Percentiles rank a stretch among this genome's conserved stretches.
Evolutionary conservation across 1,140 invertebrate species (phyloP).

Genomic region (Magallana gigas): DNA sequence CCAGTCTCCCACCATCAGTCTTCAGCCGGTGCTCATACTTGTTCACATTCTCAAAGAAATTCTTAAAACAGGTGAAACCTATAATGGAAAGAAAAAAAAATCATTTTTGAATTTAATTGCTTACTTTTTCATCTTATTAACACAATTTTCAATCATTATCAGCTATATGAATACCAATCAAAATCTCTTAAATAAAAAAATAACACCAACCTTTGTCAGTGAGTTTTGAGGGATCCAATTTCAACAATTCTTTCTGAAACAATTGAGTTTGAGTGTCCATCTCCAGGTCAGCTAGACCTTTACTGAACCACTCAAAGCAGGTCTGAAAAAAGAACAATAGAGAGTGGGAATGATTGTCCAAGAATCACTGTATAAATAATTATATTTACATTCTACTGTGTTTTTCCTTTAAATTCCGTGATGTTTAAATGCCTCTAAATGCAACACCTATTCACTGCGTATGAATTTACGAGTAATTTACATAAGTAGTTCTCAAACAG

Average conservation of each 20-base stretch:
- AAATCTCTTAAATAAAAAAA: no score
- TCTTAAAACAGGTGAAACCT: slow-evolving; percentile 81
- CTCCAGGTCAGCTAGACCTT: slow-evolving; percentile 81
- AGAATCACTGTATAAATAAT: not conserved
- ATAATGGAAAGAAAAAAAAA: slow-evolving; percentile 29
- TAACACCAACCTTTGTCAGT: slow-evolving; percentile 74
- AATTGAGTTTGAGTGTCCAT: slow-evolving; percentile 80
- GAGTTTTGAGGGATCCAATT: slow-evolving; percentile 79
- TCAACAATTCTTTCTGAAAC: slow-evolving; percentile 81
- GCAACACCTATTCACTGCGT: no score
- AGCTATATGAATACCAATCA: no score
- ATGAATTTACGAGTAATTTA: no score
- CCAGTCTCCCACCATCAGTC: slow-evolving; percentile 64
- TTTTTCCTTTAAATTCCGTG: no score
- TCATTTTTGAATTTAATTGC: no score
- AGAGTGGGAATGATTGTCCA: not conserved
- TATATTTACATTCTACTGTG: no score
- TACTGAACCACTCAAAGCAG: slow-evolving; percentile 81
- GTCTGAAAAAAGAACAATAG: slow-evolving; percentile 68
- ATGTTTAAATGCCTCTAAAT: no score
- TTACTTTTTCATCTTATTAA: no score
- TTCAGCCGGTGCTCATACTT: slow-evolving; percentile 79
- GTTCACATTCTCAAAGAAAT: slow-evolving; percentile 82
- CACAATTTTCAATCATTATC: no score
- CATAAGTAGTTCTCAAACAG: no score